Base-by-base conservation (phyloP, 2,113 vertebrate genomes). In the Salvator merianae region DNA sequence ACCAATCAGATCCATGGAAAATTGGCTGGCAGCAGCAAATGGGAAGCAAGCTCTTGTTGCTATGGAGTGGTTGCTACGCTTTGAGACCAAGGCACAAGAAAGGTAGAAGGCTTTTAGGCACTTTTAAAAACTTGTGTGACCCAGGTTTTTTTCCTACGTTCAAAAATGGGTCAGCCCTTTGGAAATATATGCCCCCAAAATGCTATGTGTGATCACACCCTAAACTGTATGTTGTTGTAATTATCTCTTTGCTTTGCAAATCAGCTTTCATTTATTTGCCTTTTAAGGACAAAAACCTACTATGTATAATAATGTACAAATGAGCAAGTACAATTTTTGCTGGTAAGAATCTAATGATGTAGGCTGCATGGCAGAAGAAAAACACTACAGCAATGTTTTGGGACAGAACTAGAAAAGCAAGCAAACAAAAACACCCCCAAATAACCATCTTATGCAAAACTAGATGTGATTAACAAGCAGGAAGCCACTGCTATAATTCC, bases 401-500 rank as follows among this genome's bases (percentile, higher is more conserved):
- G 26, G 16, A 8, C 13, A 30, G 6, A 14, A 55, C 3, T 16
- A 55, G 53, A 55, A 55, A 38, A 20, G 4, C 6, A 38, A 16
- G 53, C 53, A 55, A 55, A 55, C 53, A 30, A 30, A 30, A 53
- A 76, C 3, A 10, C 30, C 18, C 38, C 26, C 16, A 16, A 81
- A 62, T 3, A 24, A 50, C 80, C 34, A 85, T 93, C 86, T 53
- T 88, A 87, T 88, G 79, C 82, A 87, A 77, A 80, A 30, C 32
- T 91, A 93, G 85, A 83, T 24, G 32, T 86, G 89, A 87, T 91
- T 88, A 94, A 91, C 88, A 92, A 90, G 90, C 90, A 93, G 88
- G 92, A 94, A 93, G 87, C 66, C 74, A 1, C 6, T 22, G 47
- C 79, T 81, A 77, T 79, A 86, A 92, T 92, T 92, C 92, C 86